phyloP scores from a whole-genome alignment of 2,888 invertebrate genomes.

The Achlya flavicornis region DNA sequence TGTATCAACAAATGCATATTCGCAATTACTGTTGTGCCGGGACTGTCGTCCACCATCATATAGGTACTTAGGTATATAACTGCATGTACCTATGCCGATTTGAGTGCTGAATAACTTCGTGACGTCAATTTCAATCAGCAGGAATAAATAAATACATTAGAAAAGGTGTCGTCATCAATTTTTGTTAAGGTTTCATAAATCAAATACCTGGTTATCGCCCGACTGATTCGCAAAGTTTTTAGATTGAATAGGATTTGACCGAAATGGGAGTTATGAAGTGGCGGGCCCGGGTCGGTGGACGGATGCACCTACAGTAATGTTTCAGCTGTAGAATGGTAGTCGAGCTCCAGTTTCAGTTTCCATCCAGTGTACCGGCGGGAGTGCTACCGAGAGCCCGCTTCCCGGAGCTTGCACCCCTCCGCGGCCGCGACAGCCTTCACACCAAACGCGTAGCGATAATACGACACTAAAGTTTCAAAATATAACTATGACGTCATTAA shows the following conservation, averaged over 20 bases:
- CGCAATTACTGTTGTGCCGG: too few species aligned
- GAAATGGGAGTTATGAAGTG: slow-evolving; percentile 35
- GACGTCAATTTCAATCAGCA: too few species aligned
- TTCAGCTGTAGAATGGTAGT: slow-evolving; percentile 46
- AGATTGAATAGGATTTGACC: slow-evolving; percentile 19
- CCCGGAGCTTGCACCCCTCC: slow-evolving; percentile 12
- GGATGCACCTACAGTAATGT: slow-evolving; percentile 47
- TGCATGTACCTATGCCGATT: too few species aligned
- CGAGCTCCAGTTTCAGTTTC: slow-evolving; percentile 35
- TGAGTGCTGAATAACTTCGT: too few species aligned
- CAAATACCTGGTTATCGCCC: not conserved
- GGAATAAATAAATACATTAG: too few species aligned
- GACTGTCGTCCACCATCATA: too few species aligned
- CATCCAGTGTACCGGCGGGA: slow-evolving; percentile 55
- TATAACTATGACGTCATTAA: not conserved
- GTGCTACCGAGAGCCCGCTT: slow-evolving; percentile 51
- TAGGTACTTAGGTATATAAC: too few species aligned
- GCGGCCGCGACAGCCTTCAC: not conserved
- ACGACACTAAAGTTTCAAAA: slow-evolving; percentile 5
- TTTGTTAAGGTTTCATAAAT: too few species aligned
- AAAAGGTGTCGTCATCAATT: too few species aligned
- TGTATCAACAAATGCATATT: too few species aligned
- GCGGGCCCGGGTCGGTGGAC: slow-evolving; percentile 34
- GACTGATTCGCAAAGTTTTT: not conserved
- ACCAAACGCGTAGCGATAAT: not conserved